A percentile compares a stretch with the other conserved stretches of the same genome.
Evolutionary conservation across 2,797 vertebrate genomes (phyloP).

Genomic region (Sebastes taczanowskii): DNA sequence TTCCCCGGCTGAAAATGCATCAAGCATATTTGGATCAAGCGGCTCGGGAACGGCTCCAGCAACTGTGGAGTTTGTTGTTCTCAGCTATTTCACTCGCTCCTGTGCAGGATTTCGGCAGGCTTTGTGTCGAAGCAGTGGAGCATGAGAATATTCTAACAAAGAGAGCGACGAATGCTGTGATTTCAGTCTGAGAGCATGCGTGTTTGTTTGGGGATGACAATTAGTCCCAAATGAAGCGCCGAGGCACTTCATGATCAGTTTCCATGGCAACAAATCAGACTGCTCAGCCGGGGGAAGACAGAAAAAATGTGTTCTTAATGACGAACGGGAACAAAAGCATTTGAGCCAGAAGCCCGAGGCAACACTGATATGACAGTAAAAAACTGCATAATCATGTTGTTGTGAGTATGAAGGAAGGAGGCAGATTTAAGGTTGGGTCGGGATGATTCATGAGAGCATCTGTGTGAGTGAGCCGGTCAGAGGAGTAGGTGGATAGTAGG

Average conservation of each 20-base stretch:
- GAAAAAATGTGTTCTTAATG: conserved; percentile 45
- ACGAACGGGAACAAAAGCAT: conserved; percentile 44
- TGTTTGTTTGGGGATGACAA: conserved; percentile 58
- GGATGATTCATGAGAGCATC: conserved; percentile 34
- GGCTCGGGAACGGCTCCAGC: conserved; percentile 38
- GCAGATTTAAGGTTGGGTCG: conserved; percentile 12
- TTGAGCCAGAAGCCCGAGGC: conserved; percentile 21
- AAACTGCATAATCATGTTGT: conserved; percentile 39
- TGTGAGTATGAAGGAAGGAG: conserved; percentile 9
- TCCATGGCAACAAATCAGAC: conserved; percentile 73
- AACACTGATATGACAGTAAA: conserved; percentile 32
- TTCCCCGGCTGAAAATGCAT: conserved; percentile 38
- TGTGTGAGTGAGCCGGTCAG: conserved; percentile 22
- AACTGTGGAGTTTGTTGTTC: conserved; percentile 43
- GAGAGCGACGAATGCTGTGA: conserved; percentile 40
- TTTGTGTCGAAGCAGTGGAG: conserved; percentile 54
- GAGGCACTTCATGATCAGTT: conserved; percentile 60
- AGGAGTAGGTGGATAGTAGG: conserved; percentile 10
- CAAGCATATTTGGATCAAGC: conserved; percentile 35
- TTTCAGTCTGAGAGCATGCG: conserved; percentile 36
- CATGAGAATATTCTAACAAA: conserved; percentile 58
- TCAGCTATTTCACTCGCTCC: conserved; percentile 35
- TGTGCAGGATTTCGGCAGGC: conserved; percentile 15
- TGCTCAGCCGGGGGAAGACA: conserved; percentile 43
- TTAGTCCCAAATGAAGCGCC: conserved; percentile 59